Percentiles rank a stretch among this genome's conserved stretches.
phyloP scores from a whole-genome alignment of 2,888 invertebrate genomes.

The Dasypogon diadema region DNA sequence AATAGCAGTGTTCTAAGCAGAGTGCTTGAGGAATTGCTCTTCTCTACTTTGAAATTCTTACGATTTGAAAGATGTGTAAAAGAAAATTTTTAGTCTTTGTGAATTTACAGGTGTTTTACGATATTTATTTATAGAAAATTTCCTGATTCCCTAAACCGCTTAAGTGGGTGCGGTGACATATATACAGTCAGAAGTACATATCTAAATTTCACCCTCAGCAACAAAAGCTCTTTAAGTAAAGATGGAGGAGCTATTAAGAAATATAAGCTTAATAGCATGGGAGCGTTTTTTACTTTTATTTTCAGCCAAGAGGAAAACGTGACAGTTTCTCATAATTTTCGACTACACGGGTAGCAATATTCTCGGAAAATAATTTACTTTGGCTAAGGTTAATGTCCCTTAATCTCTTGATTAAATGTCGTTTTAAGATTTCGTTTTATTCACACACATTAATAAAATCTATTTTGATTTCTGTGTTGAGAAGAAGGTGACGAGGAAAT shows the following conservation, averaged over 20 bases:
- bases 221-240: not conserved
- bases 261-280: not conserved
- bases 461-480: too few species aligned
- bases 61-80: too few species aligned
- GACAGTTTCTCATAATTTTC: not conserved
- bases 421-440: slow-evolving; percentile 2
- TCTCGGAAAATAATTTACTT: slow-evolving; percentile 11
- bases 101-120: not conserved
- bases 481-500: too few species aligned
- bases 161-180: not conserved
- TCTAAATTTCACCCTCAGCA: not conserved
- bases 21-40: too few species aligned
- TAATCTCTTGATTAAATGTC: slow-evolving; percentile 16
- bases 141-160: not conserved
- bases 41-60: too few species aligned
- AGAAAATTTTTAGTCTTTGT: too few species aligned
- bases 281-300: not conserved
- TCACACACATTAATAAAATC: too few species aligned
- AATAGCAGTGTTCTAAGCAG: too few species aligned
- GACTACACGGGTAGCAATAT: slow-evolving; percentile 1
- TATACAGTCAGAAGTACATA: not conserved
- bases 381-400: slow-evolving; percentile 14
- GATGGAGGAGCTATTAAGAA: not conserved
- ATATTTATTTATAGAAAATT: not conserved
- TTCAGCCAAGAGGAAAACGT: not conserved